Evolutionary conservation across 2,888 invertebrate species (phyloP).

Genomic region (Elegia similella): DNA sequence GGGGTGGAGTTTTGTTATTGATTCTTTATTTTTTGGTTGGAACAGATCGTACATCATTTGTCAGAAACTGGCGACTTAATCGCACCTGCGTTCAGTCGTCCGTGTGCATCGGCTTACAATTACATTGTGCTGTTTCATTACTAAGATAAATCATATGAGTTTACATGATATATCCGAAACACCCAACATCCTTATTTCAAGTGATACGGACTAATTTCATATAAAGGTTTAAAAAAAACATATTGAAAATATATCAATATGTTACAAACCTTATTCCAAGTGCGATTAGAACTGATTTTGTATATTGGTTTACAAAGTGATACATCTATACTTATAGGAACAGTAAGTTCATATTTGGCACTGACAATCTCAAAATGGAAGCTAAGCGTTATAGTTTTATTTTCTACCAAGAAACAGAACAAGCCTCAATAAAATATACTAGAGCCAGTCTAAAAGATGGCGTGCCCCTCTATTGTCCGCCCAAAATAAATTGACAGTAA

Average conservation of each 20-base stretch:
- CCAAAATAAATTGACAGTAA: neutral
- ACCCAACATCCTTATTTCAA: neutral
- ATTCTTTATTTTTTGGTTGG: too few relatives aligned
- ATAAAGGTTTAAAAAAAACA: too few relatives aligned
- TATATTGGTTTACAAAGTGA: neutral
- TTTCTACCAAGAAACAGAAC: neutral
- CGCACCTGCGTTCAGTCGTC: neutral
- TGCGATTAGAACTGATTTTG: neutral
- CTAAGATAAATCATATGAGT: neutral
- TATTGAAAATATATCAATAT: neutral
- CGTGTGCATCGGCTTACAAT: neutral
- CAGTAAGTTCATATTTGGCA: conserved; percentile 29
- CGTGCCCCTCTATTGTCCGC: neutral
- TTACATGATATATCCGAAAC: too few relatives aligned
- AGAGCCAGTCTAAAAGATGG: neutral
- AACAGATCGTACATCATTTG: neutral
- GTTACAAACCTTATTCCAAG: neutral
- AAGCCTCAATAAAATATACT: neutral
- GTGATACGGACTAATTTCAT: neutral
- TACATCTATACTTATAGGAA: conserved; percentile 17
- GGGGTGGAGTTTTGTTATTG: too few relatives aligned
- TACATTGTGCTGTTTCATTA: neutral
- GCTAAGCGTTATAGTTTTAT: conserved; percentile 9
- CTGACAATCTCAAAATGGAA: conserved; percentile 33
- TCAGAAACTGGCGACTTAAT: neutral